A percentile compares a stretch with the other conserved stretches of the same genome.
Evolutionary conservation across 2,888 invertebrate species (phyloP).

Genomic region (Caenorhabditis japonica): DNA sequence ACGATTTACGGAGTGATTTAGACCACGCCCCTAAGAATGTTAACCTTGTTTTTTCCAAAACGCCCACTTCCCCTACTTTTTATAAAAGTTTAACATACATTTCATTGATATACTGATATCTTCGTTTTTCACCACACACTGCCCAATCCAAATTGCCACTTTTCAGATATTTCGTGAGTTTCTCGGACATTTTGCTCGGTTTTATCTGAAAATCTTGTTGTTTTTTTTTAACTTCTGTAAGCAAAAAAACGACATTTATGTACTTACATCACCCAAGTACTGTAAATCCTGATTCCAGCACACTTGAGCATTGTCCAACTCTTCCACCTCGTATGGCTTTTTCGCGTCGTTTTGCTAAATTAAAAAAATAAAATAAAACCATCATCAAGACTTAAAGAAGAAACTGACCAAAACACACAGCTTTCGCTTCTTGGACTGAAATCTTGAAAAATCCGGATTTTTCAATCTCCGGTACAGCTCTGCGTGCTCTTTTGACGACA

Average conservation of each 20-base stretch:
- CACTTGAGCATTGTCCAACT: constrained; percentile 17
- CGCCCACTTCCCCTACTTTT: no score
- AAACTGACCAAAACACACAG: constrained; percentile 22
- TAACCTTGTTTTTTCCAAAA: no score
- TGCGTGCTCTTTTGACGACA: constrained; percentile 37
- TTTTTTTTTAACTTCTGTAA: no score
- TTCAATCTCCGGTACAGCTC: constrained; percentile 25
- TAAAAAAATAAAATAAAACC: constrained; percentile 12
- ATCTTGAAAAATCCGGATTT: constrained; percentile 22
- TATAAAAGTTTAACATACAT: no score
- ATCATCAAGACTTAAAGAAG: neutral
- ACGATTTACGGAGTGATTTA: no score
- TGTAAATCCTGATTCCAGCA: constrained; percentile 41
- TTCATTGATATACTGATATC: constrained; percentile 37
- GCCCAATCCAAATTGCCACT: constrained; percentile 12
- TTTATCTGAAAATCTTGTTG: neutral
- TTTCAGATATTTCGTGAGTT: constrained; percentile 16
- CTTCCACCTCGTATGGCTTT: constrained; percentile 21
- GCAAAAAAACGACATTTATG: neutral
- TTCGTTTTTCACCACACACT: constrained; percentile 6
- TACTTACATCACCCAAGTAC: constrained; percentile 32
- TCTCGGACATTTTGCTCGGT: constrained; percentile 12
- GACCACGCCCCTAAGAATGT: no score
- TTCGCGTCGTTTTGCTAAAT: constrained; percentile 5
- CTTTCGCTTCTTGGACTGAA: constrained; percentile 12